Evolutionary conservation across 2,113 vertebrate genomes (phyloP), one percentile per base, ranked within the genome.

Genomic region (Neogobius melanostomus): DNA sequence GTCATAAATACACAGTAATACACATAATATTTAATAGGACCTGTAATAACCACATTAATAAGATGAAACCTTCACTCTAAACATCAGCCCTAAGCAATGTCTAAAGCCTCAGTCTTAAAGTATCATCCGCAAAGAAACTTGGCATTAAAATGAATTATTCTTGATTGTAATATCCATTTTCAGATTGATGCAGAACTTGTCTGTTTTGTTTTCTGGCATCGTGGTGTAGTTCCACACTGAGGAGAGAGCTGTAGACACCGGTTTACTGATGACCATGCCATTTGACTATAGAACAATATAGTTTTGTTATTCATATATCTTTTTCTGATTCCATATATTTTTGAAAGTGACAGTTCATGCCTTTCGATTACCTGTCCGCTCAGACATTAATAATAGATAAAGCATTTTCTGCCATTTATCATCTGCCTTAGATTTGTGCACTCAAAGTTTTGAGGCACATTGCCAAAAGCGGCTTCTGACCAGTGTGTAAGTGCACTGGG

Each of bases 351-450:
- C 49, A 28, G 56, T 11, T 70, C 6, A 28, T 8, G 11, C 43
- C 56, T 12, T 59, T 68, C 12, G 4, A 67, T 59, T 48, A 68
- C 68, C 48, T 44, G 61, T 6, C 45, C 43, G 9, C 36, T 47
- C 52, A 59, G 45, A 16, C 15, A 49, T 77, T 8, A 72, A 84
- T 80, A 78, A 77, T 64, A 66, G 17, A 60, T 17, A 8, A 60
- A 64, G 42, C 44, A 52, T 73, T 43, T 65, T 50, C 64, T 62
- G 47, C 69, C 69, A 54, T 66, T 78, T 56, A 62, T 64, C 48
- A 61, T 64, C 48, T 64, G 14, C 52, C 8, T 7, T 51, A 15
- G 56, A 59, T 45, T 60, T 11, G 28, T 7, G 56, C 45, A 36
- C 48, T 70, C 44, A 3, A 57, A 43, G 15, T 3, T 16, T 6